Conservation (phyloP, 2,113 vertebrate species). For the Microtus richardsoni region DNA sequence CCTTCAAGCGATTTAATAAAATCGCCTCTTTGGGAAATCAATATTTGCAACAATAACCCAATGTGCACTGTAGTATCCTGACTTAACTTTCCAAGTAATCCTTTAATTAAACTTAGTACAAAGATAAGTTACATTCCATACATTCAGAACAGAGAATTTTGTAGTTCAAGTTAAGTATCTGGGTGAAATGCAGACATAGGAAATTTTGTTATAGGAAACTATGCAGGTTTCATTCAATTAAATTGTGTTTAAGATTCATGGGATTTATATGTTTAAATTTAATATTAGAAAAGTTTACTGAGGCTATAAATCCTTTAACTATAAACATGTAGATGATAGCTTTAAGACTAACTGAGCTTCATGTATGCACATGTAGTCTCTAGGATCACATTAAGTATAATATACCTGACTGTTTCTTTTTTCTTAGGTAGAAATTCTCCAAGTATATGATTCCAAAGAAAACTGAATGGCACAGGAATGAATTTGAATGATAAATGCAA, state of each 20-base stretch:
- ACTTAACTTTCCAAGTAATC: not conserved
- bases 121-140: not conserved
- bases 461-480: not conserved
- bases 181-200: accelerated
- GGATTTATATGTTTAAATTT: not conserved
- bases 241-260: not conserved
- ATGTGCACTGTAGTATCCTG: not conserved
- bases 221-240: not conserved
- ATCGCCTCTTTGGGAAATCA: not conserved
- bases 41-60: not conserved
- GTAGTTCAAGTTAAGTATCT: not conserved
- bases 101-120: not conserved
- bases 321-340: not conserved
- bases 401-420: not conserved
- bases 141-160: not conserved
- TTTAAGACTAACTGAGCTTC: not conserved
- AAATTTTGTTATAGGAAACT: not conserved
- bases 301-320: not conserved
- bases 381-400: not conserved
- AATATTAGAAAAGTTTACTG: not conserved
- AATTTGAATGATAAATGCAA: not conserved
- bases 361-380: too few species aligned
- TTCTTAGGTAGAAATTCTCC: not conserved
- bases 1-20: not conserved
- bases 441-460: not conserved